phyloP scores from a whole-genome alignment of 2,113 vertebrate genomes.

The Corydoras sp. region DNA sequence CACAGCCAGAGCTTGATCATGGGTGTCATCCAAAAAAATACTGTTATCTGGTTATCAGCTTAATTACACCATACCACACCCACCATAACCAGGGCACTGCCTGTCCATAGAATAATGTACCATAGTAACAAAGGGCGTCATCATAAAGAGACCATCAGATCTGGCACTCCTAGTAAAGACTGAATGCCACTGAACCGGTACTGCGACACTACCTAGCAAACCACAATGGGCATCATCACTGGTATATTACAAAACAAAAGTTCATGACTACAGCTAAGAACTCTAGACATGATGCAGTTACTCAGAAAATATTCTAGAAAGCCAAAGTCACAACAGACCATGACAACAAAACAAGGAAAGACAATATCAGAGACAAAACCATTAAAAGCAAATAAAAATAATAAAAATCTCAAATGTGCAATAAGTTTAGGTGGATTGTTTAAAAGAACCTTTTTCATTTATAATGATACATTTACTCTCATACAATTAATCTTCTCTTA shows the following conservation, averaged over 20 bases:
- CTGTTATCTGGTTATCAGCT: constrained; percentile 29
- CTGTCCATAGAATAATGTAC: constrained; percentile 6
- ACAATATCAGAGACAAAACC: too few relatives aligned
- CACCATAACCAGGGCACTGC: background rate
- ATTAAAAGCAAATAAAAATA: too few relatives aligned
- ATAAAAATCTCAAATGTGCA: too few relatives aligned
- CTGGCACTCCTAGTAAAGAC: constrained; percentile 34
- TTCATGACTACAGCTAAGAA: background rate
- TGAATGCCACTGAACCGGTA: constrained; percentile 42
- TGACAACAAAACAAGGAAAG: too few relatives aligned
- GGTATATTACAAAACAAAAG: background rate
- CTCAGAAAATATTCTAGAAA: too few relatives aligned
- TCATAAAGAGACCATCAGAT: constrained; percentile 28
- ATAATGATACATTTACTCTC: too few relatives aligned
- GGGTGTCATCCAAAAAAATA: constrained; percentile 13
- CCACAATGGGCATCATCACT: background rate
- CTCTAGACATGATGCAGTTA: background rate
- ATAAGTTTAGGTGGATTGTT: too few relatives aligned
- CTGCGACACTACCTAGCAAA: background rate
- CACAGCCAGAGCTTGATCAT: background rate
- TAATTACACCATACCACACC: constrained; percentile 24
- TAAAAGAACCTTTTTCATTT: too few relatives aligned
- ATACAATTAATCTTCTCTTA: too few relatives aligned
- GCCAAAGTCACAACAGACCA: too few relatives aligned
- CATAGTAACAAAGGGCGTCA: constrained; percentile 30